Conservation (phyloP, 1,140 invertebrate species). For the Helicorthomorpha holstii region DNA sequence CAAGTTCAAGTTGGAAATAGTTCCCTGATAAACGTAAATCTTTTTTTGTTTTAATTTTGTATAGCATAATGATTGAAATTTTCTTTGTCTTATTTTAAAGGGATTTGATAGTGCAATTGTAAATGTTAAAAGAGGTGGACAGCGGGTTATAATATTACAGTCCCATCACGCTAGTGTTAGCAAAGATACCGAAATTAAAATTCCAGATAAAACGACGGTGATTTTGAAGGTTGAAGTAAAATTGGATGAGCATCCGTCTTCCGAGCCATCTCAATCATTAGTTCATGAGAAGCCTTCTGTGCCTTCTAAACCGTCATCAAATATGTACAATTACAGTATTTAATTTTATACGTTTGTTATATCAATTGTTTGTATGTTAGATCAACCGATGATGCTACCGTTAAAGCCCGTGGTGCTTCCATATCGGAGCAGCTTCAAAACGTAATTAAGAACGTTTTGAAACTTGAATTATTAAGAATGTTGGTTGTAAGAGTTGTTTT, state of each 20-base stretch:
- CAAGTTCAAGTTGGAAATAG: no score
- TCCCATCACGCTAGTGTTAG: slow-evolving; percentile 23
- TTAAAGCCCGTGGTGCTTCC: neutral
- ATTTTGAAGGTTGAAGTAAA: slow-evolving; percentile 24
- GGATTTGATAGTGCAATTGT: slow-evolving; percentile 25
- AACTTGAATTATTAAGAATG: neutral
- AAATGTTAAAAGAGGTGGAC: slow-evolving; percentile 24
- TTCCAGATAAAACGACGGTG: slow-evolving; percentile 24
- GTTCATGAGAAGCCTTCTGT: no score
- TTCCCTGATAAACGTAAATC: no score
- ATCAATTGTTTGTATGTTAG: neutral
- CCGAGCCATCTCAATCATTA: neutral
- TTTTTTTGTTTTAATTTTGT: no score
- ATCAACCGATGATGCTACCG: neutral
- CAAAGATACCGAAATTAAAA: slow-evolving; percentile 18
- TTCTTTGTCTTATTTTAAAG: slow-evolving; percentile 19
- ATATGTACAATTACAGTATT: neutral
- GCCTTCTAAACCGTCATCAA: no score
- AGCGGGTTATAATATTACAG: slow-evolving; percentile 25
- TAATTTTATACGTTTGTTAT: neutral
- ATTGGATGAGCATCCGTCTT: slow-evolving; percentile 12
- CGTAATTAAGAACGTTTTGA: neutral
- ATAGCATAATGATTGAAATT: no score
- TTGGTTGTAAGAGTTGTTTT: neutral
- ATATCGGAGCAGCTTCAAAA: neutral